These are phyloP conservation scores for Psophia crepitans DNA, from an alignment of 2,113 vertebrate species.

Conservation along the genomic window DNA sequence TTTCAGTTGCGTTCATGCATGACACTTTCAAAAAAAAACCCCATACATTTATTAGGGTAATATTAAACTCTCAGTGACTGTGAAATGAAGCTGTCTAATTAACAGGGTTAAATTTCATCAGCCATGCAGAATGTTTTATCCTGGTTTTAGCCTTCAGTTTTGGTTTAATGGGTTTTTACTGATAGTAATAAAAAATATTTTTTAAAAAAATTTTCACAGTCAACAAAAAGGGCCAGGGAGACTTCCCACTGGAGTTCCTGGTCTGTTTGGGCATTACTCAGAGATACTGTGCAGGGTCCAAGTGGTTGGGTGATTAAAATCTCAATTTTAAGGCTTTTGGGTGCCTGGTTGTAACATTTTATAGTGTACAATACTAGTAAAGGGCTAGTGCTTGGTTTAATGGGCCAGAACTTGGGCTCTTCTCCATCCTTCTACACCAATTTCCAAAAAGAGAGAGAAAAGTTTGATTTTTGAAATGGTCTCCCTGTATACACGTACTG, in stretches of 20 bases:
- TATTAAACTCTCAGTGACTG: neutral
- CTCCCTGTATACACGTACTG: neutral
- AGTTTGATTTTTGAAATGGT: neutral
- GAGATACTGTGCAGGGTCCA: neutral
- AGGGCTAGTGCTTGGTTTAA: neutral
- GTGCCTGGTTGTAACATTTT: neutral
- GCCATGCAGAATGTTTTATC: neutral
- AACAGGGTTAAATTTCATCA: neutral
- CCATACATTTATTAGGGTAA: neutral
- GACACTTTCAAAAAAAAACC: neutral
- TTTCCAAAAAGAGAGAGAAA: neutral
- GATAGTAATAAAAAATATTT: neutral
- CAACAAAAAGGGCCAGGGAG: neutral
- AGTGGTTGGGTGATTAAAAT: neutral
- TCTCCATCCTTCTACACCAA: neutral
- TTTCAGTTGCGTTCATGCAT: neutral
- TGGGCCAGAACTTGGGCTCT: neutral
- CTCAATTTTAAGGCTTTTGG: neutral
- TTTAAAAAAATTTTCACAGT: neutral
- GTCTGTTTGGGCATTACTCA: neutral
- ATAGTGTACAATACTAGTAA: neutral
- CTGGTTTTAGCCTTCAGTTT: neutral
- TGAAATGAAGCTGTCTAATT: slow-evolving; percentile 26
- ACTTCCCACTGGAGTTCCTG: neutral
- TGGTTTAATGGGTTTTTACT: neutral